Evolutionary conservation across 1,140 invertebrate species (phyloP).

Genomic region (Microvelia longipes): DNA sequence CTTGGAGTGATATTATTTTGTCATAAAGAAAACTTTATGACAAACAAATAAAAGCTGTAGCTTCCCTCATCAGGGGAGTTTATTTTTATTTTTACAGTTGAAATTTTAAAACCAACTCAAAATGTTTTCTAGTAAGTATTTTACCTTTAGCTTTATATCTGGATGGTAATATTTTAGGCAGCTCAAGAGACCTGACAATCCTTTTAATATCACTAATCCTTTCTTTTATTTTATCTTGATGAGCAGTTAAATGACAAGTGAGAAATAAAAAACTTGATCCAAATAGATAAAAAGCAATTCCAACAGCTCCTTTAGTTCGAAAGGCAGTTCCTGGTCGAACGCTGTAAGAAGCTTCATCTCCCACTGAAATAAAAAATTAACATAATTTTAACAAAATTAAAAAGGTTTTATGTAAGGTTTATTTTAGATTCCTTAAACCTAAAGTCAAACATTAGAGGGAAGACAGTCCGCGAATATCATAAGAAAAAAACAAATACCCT

Average conservation of each 20-base stretch:
- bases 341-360: conserved; percentile 69
- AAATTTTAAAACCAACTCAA: no score
- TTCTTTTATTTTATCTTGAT: conserved; percentile 74
- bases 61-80: no score
- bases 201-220: conserved; percentile 72
- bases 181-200: conserved; percentile 66
- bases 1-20: no score
- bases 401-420: neutral
- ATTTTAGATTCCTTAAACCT: neutral
- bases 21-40: no score
- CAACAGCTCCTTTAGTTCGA: conserved; percentile 82
- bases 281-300: conserved; percentile 75
- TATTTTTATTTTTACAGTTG: no score
- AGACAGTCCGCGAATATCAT: no score
- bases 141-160: conserved; percentile 55
- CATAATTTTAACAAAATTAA: conserved; percentile 6
- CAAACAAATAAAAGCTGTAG: no score
- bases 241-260: conserved; percentile 80
- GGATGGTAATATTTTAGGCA: conserved; percentile 64
- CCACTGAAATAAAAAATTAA: conserved; percentile 36
- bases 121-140: no score
- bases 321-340: conserved; percentile 76
- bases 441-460: no score
- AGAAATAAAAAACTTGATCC: conserved; percentile 87
- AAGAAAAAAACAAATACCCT: no score